These are phyloP conservation scores for Neuroscelio doddi DNA, from an alignment of 2,888 invertebrate species.

Conservation along the genomic window DNA sequence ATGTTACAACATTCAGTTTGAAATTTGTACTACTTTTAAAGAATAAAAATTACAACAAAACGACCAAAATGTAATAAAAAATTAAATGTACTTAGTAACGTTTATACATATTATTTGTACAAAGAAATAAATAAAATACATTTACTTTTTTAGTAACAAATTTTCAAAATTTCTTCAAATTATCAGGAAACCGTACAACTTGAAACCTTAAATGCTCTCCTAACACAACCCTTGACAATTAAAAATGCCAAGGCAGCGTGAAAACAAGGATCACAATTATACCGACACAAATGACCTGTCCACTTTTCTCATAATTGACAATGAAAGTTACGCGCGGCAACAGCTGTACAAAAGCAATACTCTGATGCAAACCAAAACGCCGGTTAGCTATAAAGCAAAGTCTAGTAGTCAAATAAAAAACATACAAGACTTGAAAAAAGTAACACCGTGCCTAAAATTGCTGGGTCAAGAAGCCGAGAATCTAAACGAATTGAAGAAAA, in stretches of 20 bases:
- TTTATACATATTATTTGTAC: no score
- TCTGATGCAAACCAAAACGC: conserved; percentile 17
- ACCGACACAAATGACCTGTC: conserved; percentile 34
- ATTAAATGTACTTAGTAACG: no score
- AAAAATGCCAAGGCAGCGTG: conserved; percentile 22
- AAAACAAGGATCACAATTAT: conserved; percentile 38
- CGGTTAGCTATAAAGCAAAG: conserved; percentile 17
- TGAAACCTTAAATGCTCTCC: conserved; percentile 7
- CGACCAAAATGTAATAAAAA: no score
- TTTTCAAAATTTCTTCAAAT: no score
- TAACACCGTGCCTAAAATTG: conserved; percentile 64
- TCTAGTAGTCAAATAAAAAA: conserved; percentile 8
- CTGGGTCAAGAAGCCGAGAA: conserved; percentile 56
- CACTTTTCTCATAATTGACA: conserved; percentile 34
- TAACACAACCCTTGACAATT: conserved; percentile 47
- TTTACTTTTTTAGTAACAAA: no score
- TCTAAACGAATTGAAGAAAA: conserved; percentile 54
- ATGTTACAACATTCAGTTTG: no score
- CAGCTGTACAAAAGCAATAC: conserved; percentile 34
- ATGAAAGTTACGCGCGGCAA: conserved; percentile 32
- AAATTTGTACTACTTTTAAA: no score
- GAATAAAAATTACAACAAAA: no score
- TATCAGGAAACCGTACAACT: no score
- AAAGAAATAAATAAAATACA: no score
- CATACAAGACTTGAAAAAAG: conserved; percentile 63